Conservation (phyloP, 2,797 vertebrate genomes). For the Spheniscus humboldti region DNA sequence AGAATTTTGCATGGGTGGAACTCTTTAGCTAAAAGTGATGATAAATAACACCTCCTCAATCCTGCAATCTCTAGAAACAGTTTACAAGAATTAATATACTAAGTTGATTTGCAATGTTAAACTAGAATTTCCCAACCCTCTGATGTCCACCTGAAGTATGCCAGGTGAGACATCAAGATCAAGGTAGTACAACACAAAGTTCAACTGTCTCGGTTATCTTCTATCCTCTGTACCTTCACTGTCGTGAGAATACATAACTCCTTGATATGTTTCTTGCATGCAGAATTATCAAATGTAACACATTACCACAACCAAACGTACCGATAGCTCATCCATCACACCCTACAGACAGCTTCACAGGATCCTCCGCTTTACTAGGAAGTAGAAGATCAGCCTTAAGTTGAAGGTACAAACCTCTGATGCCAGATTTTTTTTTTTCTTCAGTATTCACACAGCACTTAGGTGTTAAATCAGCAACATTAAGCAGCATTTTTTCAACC, state of each 20-base stretch:
- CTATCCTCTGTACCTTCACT: background rate
- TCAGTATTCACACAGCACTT: background rate
- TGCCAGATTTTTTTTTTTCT: background rate
- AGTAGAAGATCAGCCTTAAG: background rate
- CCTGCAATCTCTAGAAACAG: slow-evolving; percentile 40
- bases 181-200: background rate
- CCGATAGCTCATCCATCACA: background rate
- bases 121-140: background rate
- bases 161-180: background rate
- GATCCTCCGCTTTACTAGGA: background rate
- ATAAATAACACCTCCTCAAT: slow-evolving; percentile 66
- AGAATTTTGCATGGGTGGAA: slow-evolving; percentile 60
- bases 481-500: background rate
- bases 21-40: slow-evolving; percentile 57
- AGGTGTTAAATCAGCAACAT: background rate
- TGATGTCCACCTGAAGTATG: background rate
- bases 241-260: background rate
- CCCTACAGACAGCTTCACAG: background rate
- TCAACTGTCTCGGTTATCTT: background rate
- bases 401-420: background rate
- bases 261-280: background rate
- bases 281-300: background rate
- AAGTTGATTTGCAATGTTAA: background rate
- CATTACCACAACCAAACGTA: background rate
- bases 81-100: slow-evolving; percentile 22